phyloP scores from a whole-genome alignment of 1,140 invertebrate genomes.

The Stegodyphus dumicola region DNA sequence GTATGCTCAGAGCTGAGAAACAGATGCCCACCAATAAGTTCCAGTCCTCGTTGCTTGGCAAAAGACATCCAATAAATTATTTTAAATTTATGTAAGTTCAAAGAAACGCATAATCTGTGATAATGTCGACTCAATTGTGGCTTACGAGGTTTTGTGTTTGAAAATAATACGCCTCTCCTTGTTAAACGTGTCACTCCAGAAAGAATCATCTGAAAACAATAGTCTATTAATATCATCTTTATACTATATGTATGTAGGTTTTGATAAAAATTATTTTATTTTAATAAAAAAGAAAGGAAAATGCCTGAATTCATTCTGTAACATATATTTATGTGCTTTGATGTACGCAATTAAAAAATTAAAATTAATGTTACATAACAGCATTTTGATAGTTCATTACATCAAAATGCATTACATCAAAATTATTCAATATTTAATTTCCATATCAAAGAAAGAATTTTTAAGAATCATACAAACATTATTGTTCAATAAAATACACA shows the following conservation, averaged over 20 bases:
- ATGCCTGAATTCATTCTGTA: background rate
- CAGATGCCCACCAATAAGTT: slow-evolving; percentile 87
- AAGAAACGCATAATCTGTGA: slow-evolving; percentile 64
- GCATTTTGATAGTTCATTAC: too few relatives aligned
- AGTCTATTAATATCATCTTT: background rate
- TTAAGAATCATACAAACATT: too few relatives aligned
- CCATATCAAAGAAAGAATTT: too few relatives aligned
- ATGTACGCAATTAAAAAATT: too few relatives aligned
- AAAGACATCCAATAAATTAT: slow-evolving; percentile 99
- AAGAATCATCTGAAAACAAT: slow-evolving; percentile 78
- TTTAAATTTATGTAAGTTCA: slow-evolving; percentile 71
- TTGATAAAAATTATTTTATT: background rate
- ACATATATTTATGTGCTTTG: too few relatives aligned
- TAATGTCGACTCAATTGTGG: slow-evolving; percentile 94
- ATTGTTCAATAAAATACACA: too few relatives aligned
- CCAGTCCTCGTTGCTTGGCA: slow-evolving; percentile 92
- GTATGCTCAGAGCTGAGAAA: slow-evolving; percentile 87
- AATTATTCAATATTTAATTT: too few relatives aligned
- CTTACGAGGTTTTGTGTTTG: slow-evolving; percentile 84
- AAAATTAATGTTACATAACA: too few relatives aligned
- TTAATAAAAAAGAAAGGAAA: background rate
- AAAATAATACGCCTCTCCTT: slow-evolving; percentile 87
- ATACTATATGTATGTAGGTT: too few relatives aligned
- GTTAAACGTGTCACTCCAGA: slow-evolving; percentile 95
- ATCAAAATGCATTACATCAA: too few relatives aligned